These are phyloP conservation scores for Percina caprodes DNA, from an alignment of 2,113 vertebrate genomes.

Conservation along the genomic window DNA sequence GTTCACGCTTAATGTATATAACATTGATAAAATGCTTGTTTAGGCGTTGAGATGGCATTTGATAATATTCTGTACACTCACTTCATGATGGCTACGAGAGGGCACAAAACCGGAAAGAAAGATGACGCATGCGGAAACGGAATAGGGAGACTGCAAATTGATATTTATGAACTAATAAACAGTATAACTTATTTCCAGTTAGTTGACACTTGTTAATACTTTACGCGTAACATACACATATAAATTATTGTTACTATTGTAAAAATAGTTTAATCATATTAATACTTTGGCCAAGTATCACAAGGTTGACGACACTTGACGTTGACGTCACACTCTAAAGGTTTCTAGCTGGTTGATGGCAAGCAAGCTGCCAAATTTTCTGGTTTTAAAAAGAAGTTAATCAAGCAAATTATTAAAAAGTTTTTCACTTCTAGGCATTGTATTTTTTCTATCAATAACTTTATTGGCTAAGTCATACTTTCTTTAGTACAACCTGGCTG, in stretches of 20 bases:
- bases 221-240: fast-evolving
- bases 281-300: slow-evolving; percentile 10
- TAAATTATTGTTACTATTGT: neutral
- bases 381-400: neutral
- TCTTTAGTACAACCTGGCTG: neutral
- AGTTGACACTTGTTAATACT: fast-evolving
- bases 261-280: neutral
- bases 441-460: no score
- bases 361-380: no score
- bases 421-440: neutral
- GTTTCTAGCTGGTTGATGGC: no score
- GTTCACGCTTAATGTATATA: fast-evolving
- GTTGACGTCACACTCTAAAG: slow-evolving; percentile 7
- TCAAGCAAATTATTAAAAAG: neutral
- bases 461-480: neutral
- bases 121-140: slow-evolving; percentile 77
- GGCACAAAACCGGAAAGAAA: slow-evolving; percentile 79
- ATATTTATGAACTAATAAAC: slow-evolving; percentile 28
- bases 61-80: slow-evolving; percentile 86
- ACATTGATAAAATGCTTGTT: neutral
- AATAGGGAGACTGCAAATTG: slow-evolving; percentile 49
- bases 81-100: slow-evolving; percentile 89
- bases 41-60: slow-evolving; percentile 79
- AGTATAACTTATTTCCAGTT: neutral
- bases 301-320: neutral